Evolutionary conservation across 2,797 vertebrate genomes (phyloP).

Genomic region (Coluber constrictor): DNA sequence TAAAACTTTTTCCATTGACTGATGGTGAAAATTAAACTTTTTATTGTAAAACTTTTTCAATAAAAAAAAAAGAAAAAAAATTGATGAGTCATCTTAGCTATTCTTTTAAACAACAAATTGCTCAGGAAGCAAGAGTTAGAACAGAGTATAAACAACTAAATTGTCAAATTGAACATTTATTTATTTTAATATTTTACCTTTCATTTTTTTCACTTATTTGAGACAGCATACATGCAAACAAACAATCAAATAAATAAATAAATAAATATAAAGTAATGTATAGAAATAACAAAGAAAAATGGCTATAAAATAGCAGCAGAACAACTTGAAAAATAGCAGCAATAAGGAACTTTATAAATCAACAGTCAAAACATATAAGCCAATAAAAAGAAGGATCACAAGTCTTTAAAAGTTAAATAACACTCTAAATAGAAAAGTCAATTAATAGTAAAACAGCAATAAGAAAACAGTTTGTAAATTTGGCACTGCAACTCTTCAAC

Average conservation of each 20-base stretch:
- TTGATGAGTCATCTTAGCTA: background rate
- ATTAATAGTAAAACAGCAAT: background rate
- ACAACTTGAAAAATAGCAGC: background rate
- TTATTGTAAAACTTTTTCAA: too few relatives aligned
- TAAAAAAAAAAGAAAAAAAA: too few relatives aligned
- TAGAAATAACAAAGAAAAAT: background rate
- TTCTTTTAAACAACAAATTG: background rate
- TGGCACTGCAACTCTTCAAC: background rate
- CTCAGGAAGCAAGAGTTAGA: background rate
- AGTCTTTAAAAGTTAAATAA: background rate
- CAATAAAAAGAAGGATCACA: background rate
- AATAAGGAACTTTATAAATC: background rate
- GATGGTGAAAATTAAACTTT: too few relatives aligned
- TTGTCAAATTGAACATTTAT: background rate
- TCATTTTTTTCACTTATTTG: background rate
- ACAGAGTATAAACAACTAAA: background rate
- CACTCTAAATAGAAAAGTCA: background rate
- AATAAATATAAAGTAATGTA: background rate
- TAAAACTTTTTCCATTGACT: too few relatives aligned
- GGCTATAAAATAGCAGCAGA: background rate
- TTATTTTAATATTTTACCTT: background rate
- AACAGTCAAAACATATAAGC: background rate
- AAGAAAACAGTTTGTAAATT: background rate
- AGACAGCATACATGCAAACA: background rate
- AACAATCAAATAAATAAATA: too few relatives aligned